phyloP scores from a whole-genome alignment of 2,888 invertebrate species.

The Colletes collaris region DNA sequence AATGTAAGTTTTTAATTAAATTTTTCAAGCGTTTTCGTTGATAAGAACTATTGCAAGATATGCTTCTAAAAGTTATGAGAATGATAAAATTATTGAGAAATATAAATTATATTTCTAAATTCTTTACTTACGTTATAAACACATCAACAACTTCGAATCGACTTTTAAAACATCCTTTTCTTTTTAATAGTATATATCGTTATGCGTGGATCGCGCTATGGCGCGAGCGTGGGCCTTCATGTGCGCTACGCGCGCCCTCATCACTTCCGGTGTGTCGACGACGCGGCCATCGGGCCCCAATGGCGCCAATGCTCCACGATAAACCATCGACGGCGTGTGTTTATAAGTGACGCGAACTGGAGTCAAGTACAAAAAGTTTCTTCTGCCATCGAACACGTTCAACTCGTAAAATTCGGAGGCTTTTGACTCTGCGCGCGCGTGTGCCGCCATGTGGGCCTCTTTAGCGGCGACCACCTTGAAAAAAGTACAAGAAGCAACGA shows the following conservation, averaged over 20 bases:
- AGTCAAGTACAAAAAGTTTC: conserved; percentile 48
- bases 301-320: conserved; percentile 70
- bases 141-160: neutral
- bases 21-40: too few species aligned
- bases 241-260: conserved; percentile 67
- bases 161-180: neutral
- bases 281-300: conserved; percentile 69
- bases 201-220: conserved; percentile 63
- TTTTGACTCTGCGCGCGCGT: conserved; percentile 77
- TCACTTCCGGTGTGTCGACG: conserved; percentile 71
- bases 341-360: conserved; percentile 51
- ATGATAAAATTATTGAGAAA: too few species aligned
- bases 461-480: conserved; percentile 78
- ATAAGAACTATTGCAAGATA: too few species aligned
- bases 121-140: neutral
- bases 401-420: conserved; percentile 56
- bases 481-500: neutral
- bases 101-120: too few species aligned
- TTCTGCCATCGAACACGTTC: conserved; percentile 34
- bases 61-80: too few species aligned
- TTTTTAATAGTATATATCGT: conserved; percentile 52
- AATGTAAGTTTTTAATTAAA: too few species aligned
- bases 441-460: conserved; percentile 81
- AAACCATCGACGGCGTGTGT: conserved; percentile 45
- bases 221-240: conserved; percentile 71